These are phyloP conservation scores for Dendrolimus houi DNA, from an alignment of 2,888 invertebrate species.

Conservation along the genomic window DNA sequence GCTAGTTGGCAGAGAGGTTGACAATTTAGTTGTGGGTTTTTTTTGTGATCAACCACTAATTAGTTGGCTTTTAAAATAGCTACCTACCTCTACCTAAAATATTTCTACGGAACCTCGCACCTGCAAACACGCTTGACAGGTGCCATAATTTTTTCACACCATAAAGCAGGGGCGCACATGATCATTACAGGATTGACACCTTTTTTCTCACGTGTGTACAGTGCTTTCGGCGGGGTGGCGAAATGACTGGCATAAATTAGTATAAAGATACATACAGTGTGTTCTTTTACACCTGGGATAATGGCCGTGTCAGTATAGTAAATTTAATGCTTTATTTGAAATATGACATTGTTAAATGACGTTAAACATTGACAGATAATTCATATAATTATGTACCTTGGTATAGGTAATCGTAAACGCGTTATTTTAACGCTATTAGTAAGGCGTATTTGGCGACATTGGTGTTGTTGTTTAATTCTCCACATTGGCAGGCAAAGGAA, in stretches of 20 bases:
- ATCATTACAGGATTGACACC: constrained; percentile 33
- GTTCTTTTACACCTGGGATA: no score
- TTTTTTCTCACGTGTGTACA: constrained; percentile 16
- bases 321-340: neutral
- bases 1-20: no score
- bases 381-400: neutral
- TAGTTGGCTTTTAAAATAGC: no score
- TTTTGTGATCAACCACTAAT: no score
- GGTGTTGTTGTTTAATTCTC: no score
- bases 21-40: no score
- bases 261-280: neutral
- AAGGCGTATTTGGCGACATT: no score
- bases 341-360: no score
- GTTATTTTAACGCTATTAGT: no score
- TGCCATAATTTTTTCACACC: neutral
- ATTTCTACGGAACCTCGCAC: constrained; percentile 5
- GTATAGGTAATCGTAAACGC: no score
- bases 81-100: no score
- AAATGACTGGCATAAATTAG: constrained; percentile 14
- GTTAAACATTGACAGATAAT: neutral
- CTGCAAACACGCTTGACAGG: neutral
- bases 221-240: constrained; percentile 9
- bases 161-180: constrained; percentile 18
- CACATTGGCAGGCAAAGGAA: no score
- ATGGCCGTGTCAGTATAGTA: neutral